Percentiles rank a stretch among this genome's conserved stretches.
phyloP scores from a whole-genome alignment of 2,113 vertebrate species.

The Dissostichus mawsoni region DNA sequence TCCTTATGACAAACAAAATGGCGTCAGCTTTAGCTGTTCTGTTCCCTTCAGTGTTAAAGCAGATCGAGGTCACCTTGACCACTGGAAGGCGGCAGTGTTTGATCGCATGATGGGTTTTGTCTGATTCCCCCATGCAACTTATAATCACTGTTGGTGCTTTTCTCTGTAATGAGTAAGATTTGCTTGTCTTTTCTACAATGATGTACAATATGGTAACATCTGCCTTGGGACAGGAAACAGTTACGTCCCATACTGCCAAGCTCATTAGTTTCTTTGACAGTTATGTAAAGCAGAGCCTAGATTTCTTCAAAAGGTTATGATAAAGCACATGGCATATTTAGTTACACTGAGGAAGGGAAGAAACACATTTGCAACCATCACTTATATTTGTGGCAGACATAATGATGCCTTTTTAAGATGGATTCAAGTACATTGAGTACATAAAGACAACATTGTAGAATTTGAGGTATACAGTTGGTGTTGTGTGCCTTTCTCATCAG shows the following conservation, averaged over 20 bases:
- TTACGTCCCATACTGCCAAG: background rate
- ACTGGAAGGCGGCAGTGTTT: background rate
- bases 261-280: background rate
- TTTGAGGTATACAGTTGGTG: background rate
- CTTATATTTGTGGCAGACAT: background rate
- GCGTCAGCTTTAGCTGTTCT: too few species aligned
- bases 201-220: constrained; percentile 7
- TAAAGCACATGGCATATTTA: background rate
- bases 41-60: background rate
- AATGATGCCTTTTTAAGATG: background rate
- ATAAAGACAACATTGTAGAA: background rate
- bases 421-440: background rate
- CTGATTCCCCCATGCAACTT: background rate
- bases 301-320: background rate
- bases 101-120: too few species aligned
- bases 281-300: background rate
- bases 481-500: background rate
- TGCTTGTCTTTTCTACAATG: too few species aligned
- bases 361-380: background rate
- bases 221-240: background rate
- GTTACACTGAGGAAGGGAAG: background rate
- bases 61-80: constrained; percentile 55
- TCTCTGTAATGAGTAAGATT: background rate
- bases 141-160: background rate
- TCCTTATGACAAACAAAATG: too few species aligned